Conservation (phyloP, 2,888 invertebrate genomes). For the Limnephilus marmoratus region DNA sequence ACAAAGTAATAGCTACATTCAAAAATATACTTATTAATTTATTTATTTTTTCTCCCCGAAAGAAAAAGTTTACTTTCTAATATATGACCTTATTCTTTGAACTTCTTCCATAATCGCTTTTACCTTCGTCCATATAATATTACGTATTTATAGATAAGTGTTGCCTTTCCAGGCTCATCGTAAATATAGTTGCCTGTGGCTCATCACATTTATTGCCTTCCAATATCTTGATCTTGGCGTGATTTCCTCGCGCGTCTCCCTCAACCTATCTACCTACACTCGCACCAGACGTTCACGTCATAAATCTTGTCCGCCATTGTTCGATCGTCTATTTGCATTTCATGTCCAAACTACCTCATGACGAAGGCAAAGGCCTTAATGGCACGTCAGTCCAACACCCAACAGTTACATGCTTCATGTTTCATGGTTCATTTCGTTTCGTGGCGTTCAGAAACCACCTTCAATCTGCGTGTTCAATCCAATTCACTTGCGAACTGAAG, state of each 20-base stretch:
- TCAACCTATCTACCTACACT: neutral
- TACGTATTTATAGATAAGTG: neutral
- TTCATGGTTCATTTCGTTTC: neutral
- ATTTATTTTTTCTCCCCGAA: no score
- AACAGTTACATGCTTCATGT: neutral
- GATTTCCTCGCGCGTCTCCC: neutral
- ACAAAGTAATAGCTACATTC: no score
- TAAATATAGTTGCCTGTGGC: slow-evolving; percentile 2
- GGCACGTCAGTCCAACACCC: neutral
- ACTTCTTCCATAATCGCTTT: neutral
- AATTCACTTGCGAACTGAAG: neutral
- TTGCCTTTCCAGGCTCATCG: neutral
- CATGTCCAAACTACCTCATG: slow-evolving; percentile 10
- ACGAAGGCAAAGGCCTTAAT: neutral
- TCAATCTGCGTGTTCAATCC: neutral
- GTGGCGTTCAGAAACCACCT: slow-evolving; percentile 2
- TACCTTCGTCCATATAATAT: neutral
- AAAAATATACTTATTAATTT: no score
- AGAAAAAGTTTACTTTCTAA: no score
- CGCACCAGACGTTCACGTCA: slow-evolving; percentile 5
- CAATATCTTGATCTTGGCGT: neutral
- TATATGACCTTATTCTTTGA: neutral
- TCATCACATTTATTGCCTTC: neutral
- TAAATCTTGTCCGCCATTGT: neutral
- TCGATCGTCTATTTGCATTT: neutral